Evolutionary conservation across 2,113 vertebrate genomes (phyloP).

Genomic region (Festucalex cinctus): DNA sequence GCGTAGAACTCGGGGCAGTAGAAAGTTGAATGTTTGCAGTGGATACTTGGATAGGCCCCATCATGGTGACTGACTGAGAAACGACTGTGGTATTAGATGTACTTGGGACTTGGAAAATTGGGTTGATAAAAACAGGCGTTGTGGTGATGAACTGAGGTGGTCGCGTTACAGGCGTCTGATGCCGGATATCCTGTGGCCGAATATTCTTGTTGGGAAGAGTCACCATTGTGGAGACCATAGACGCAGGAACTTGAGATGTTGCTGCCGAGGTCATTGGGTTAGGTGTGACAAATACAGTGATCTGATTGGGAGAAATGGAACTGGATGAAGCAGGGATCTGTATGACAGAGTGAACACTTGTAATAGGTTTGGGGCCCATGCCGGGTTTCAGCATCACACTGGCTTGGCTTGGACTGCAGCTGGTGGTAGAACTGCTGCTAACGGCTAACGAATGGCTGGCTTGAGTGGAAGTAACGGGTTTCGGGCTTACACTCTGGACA

Average conservation of each 20-base stretch:
- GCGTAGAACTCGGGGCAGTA: constrained; percentile 62
- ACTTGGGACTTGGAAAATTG: constrained; percentile 84
- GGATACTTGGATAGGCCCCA: constrained; percentile 85
- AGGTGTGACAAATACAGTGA: constrained; percentile 94
- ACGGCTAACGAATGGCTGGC: constrained; percentile 43
- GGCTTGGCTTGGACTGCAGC: constrained; percentile 29
- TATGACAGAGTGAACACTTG: constrained; percentile 77
- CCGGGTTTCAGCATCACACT: constrained; percentile 44
- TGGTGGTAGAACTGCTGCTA: constrained; percentile 43
- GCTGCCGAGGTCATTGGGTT: constrained; percentile 85
- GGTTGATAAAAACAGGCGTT: constrained; percentile 87
- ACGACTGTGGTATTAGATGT: constrained; percentile 77
- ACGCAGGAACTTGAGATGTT: constrained; percentile 78
- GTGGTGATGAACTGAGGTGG: constrained; percentile 86
- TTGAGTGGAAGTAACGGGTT: constrained; percentile 42
- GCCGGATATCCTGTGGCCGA: constrained; percentile 77
- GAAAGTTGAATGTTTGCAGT: constrained; percentile 87
- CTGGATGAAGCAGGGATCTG: constrained; percentile 83
- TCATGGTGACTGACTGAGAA: constrained; percentile 84
- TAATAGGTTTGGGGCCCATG: constrained; percentile 69
- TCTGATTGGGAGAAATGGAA: constrained; percentile 83
- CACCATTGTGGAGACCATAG: constrained; percentile 84
- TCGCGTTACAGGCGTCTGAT: constrained; percentile 70
- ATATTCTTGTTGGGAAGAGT: constrained; percentile 85
- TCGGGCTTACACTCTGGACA: constrained; percentile 40